phyloP scores from a whole-genome alignment of 1,140 invertebrate species.

The Eufriesea mexicana region DNA sequence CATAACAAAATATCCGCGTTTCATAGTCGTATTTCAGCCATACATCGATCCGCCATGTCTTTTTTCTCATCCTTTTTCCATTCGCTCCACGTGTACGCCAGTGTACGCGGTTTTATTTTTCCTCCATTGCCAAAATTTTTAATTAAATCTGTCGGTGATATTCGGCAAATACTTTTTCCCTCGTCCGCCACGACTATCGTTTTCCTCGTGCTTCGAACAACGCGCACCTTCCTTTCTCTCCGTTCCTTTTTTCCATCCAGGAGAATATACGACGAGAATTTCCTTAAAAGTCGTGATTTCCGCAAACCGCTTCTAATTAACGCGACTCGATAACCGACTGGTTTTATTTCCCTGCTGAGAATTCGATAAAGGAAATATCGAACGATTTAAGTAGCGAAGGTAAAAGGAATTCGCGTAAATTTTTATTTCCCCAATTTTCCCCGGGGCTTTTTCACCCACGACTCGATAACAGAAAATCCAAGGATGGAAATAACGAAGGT shows the following conservation, averaged over 20 bases:
- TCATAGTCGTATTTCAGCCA: not conserved
- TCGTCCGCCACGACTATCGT: not conserved
- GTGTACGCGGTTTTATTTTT: not conserved
- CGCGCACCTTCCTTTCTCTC: not conserved
- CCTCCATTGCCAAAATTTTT: constrained; percentile 1
- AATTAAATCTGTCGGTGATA: constrained; percentile 17
- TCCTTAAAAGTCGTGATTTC: too few species aligned
- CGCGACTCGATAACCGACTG: too few species aligned
- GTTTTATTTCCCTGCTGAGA: too few species aligned
- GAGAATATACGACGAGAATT: too few species aligned
- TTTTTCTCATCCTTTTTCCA: not conserved
- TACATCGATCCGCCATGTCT: not conserved
- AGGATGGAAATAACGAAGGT: too few species aligned
- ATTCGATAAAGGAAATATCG: too few species aligned
- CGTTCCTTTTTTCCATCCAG: not conserved
- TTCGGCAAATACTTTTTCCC: not conserved
- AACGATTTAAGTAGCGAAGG: too few species aligned
- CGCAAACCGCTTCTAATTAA: too few species aligned
- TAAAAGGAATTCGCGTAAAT: too few species aligned
- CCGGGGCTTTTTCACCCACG: too few species aligned
- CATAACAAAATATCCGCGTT: not conserved
- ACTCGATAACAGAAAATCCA: too few species aligned
- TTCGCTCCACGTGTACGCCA: not conserved
- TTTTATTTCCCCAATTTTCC: too few species aligned
- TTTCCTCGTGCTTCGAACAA: not conserved